These are phyloP conservation scores for Ashinkailepas kermadecensis DNA, from an alignment of 2,888 invertebrate genomes.

Conservation along the genomic window DNA sequence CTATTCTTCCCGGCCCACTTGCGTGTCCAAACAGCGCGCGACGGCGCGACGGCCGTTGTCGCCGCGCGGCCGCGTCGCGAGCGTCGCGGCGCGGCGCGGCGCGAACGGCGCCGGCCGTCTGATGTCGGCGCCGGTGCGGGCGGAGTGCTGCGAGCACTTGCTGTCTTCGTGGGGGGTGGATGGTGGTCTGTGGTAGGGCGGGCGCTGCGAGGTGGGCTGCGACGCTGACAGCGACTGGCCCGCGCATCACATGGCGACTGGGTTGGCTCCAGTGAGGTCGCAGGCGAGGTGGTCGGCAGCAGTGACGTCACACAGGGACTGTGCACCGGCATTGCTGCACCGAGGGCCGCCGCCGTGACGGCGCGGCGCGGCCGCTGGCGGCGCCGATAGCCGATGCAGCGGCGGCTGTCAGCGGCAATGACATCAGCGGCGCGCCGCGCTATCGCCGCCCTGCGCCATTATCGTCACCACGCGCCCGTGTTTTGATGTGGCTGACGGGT, in stretches of 20 bases:
- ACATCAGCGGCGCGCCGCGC: constrained; percentile 12
- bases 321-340: neutral
- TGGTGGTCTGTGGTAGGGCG: no score
- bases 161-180: no score
- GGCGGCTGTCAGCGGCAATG: neutral
- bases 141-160: no score
- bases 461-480: neutral
- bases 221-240: no score
- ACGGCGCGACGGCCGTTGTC: neutral
- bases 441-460: neutral
- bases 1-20: neutral
- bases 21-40: constrained; percentile 16
- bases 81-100: neutral
- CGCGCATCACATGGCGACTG: no score
- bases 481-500: neutral
- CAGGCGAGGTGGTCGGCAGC: neutral
- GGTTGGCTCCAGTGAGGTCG: no score
- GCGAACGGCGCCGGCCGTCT: neutral
- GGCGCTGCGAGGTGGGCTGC: no score
- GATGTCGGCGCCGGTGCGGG: no score
- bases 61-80: neutral
- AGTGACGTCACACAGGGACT: neutral
- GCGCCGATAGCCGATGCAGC: neutral
- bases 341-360: neutral
- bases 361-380: neutral